These are phyloP conservation scores for Heteromyza rotundicornis DNA, from an alignment of 2,888 invertebrate species.

Conservation along the genomic window DNA sequence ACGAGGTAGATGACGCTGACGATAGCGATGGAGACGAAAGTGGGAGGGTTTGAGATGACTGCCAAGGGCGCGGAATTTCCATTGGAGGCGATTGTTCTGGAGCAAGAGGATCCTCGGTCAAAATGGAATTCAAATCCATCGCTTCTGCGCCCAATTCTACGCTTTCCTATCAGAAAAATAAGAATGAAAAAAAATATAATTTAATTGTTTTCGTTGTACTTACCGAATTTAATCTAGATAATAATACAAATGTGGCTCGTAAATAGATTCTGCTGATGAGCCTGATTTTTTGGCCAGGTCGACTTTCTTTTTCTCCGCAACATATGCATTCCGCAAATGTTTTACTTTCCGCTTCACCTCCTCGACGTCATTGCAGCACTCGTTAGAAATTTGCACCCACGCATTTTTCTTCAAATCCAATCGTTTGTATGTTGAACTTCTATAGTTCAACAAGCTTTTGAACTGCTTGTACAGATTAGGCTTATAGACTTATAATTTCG, in stretches of 20 bases:
- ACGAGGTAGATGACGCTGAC: not conserved
- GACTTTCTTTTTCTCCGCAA: slow-evolving; percentile 27
- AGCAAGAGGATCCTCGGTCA: not conserved
- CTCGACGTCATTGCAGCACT: slow-evolving; percentile 3
- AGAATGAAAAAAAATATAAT: not conserved
- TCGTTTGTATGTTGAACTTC: slow-evolving; percentile 15
- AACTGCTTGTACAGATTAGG: slow-evolving; percentile 12
- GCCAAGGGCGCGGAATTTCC: not conserved
- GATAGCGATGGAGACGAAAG: not conserved
- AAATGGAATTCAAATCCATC: not conserved
- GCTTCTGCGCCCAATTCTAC: not conserved
- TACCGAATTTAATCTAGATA: not conserved
- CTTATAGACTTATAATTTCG: too few relatives aligned
- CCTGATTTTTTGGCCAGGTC: slow-evolving; percentile 5
- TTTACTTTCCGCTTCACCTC: slow-evolving; percentile 27
- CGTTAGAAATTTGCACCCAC: slow-evolving; percentile 16
- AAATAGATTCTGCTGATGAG: not conserved
- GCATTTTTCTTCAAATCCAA: slow-evolving; percentile 19
- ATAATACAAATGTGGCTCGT: slow-evolving; percentile 19
- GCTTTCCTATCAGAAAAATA: not conserved
- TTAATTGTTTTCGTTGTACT: not conserved
- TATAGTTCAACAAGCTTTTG: slow-evolving; percentile 24
- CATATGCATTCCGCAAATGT: slow-evolving; percentile 18
- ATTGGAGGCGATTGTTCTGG: not conserved
- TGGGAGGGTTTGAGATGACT: not conserved